Base-by-base conservation (phyloP, 2,888 invertebrate genomes). In the Agonum fuliginosum region DNA sequence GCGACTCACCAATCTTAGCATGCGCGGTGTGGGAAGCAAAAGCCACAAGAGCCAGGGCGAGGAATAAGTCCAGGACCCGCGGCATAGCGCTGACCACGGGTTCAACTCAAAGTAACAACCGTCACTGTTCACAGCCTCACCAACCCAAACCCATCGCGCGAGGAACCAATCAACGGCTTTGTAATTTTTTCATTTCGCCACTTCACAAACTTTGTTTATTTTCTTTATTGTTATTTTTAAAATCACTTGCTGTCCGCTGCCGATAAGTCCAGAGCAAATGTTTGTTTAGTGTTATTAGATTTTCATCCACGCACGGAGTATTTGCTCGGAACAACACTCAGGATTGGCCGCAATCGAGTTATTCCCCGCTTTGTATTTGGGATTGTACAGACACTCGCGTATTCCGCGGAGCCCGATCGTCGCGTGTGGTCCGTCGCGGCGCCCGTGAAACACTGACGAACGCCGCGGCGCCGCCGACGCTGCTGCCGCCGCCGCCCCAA, bases 1-100 rank as follows among this genome's bases (percentile, higher is more conserved):
- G 10, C 17, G n/a, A 75, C 75, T 75, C 51, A 75, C 75, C 75
- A 19, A 67, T 75, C 51, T 75, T 75, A 58, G 75, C 75, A 48
- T 75, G 41, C 12, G 75, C 67, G 20, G 37, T 8, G 20, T 43
- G 48, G 19, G 34, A 34, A 27, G 51, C 67, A 30, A 74, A 22
- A 3, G 37, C 34, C 34, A 67, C 67, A 12, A 67, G 48, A 30
- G 67, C 75, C 6, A 75, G 8, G 14, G 62, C 58, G 2, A 74
- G 17, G 0, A 62, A 30, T 8, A 62, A 30, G 37, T 74, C 27
- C 58, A 74, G 27, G 22, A 24, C 41, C 41, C 54, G 74, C 43
- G 27, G 41, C 74, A 74, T 74, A 24, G 30, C 65, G 58, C 43
- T 19, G 8, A 10, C 22, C 67, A 67, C 30, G 14, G 6, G n/a